These are phyloP conservation scores for Cylas formicarius DNA, from an alignment of 1,140 invertebrate species.

Conservation along the genomic window DNA sequence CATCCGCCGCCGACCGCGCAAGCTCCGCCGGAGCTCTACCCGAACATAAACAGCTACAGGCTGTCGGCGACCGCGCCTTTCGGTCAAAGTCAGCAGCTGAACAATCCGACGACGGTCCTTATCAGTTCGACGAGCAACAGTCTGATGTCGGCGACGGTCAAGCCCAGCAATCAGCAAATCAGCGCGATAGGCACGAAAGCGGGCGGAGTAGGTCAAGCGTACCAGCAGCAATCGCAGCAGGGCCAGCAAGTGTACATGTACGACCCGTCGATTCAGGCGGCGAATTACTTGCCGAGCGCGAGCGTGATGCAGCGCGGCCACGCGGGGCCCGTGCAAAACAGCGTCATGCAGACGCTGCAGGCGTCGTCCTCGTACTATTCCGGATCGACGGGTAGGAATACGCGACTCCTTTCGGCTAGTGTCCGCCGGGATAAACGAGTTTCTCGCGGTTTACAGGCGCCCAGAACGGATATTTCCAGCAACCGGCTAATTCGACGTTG, in stretches of 20 bases:
- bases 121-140: conserved; percentile 83
- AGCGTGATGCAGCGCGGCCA: conserved; percentile 41
- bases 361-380: conserved; percentile 42
- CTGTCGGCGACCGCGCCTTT: conserved; percentile 56
- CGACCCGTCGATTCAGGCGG: conserved; percentile 36
- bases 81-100: conserved; percentile 70
- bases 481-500: conserved; percentile 35
- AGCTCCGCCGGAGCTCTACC: conserved; percentile 71
- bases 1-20: conserved; percentile 46
- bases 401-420: background rate
- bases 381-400: conserved; percentile 37
- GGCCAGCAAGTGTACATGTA: conserved; percentile 41
- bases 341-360: conserved; percentile 37
- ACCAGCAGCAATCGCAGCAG: conserved; percentile 41
- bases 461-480: conserved; percentile 40
- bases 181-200: conserved; percentile 58
- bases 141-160: conserved; percentile 82
- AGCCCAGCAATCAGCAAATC: conserved; percentile 74
- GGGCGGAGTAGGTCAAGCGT: conserved; percentile 39
- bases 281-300: conserved; percentile 37
- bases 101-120: conserved; percentile 75
- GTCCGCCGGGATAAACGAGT: background rate
- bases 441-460: conserved; percentile 26
- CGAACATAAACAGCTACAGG: conserved; percentile 52
- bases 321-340: conserved; percentile 36